Evolutionary conservation across 2,888 invertebrate genomes (phyloP), one percentile per base, ranked within the genome.

Genomic region (Branchellion lobata): DNA sequence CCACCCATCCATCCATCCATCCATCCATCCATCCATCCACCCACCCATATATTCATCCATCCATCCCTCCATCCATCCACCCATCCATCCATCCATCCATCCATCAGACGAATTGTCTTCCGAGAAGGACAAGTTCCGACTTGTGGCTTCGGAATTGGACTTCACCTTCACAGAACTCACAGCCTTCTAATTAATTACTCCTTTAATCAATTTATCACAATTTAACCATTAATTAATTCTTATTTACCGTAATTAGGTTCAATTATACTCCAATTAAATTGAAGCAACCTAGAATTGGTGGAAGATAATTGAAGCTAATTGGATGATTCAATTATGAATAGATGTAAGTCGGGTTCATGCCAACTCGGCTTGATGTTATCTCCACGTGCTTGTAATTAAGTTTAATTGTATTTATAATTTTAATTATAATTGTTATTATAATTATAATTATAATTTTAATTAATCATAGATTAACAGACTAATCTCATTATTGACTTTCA

Each of bases 101-200:
- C n/a, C n/a, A n/a, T n/a, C 77, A 77, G 77, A 77, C 77, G 77
- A 77, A 24, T 65, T 77, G 36, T 31, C 65, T 14, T 61, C 53
- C 0, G 77, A 77, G 34, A 77, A 77, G 36, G 77, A 77, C 77
- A 77, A 77, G 65, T 77, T 77, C 77, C 61, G 77, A 27, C 36
- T 77, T 31, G 77, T 77, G 18, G 65, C 77, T 24, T 33, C 61
- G 1, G 77, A 77, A 33, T 29, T 77, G 36, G 77, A 77, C 29
- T 77, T 77, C 77, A 77, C 77, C 27, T 53, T 77, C 77, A 77
- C 47, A 24, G 77, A 77, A 65, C 47, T 77, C 36, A 77, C 77
- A 3, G 77, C 77, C 27, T 77, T 77, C 77, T 77, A 61, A 77
- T n/a, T 29, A n/a, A 8, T 8, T 27, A 11, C n/a, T n/a, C n/a